phyloP scores from a whole-genome alignment of 2,888 invertebrate species.

The Torymus aiolomorphi region DNA sequence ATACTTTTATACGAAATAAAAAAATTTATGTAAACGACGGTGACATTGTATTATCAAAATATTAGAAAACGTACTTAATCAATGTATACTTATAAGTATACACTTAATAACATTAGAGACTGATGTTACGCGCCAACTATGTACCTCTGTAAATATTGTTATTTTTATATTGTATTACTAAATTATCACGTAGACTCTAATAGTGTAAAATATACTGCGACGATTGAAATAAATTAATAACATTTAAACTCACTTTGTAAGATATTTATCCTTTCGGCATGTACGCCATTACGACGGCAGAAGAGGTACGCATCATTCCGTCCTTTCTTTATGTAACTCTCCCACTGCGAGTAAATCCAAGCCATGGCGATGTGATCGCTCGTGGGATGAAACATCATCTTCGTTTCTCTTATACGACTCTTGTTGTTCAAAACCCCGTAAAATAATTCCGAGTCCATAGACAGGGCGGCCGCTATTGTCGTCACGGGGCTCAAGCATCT shows the following conservation, averaged over 20 bases:
- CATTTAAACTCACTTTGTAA: constrained; percentile 75
- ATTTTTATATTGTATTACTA: not conserved
- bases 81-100: no score
- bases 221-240: not conserved
- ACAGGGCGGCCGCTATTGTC: constrained; percentile 76
- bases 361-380: constrained; percentile 82
- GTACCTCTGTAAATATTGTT: constrained; percentile 51
- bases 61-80: no score
- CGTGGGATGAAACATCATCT: constrained; percentile 76
- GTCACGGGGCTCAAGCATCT: constrained; percentile 78
- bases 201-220: no score
- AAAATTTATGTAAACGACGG: no score
- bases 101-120: constrained; percentile 38
- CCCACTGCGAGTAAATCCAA: constrained; percentile 78
- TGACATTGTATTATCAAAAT: no score
- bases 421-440: constrained; percentile 76
- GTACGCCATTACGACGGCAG: constrained; percentile 75
- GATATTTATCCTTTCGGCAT: constrained; percentile 77
- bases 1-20: no score
- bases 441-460: constrained; percentile 78
- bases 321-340: constrained; percentile 67
- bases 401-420: constrained; percentile 77
- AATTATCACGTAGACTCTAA: no score
- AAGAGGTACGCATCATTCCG: constrained; percentile 72
- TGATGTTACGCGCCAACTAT: constrained; percentile 48